Conservation (phyloP, 2,888 invertebrate genomes). For the Aleiodes testaceus region DNA sequence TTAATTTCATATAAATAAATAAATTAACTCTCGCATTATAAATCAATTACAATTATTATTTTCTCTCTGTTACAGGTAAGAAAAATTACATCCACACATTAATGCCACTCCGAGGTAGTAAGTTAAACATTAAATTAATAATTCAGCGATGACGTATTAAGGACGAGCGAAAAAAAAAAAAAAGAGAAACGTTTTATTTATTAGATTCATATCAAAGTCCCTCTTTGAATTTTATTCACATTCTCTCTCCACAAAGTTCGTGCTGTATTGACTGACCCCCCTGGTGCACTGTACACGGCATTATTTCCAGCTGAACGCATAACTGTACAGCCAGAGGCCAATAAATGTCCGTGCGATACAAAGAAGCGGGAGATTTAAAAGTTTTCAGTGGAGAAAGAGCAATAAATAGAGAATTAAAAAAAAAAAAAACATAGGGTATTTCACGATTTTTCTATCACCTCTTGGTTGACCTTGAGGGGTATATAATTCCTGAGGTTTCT, state of each 20-base stretch:
- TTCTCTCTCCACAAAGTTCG: constrained; percentile 16
- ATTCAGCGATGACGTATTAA: constrained; percentile 1
- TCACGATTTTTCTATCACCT: not conserved
- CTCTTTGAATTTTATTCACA: constrained; percentile 15
- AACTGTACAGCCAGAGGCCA: constrained; percentile 40
- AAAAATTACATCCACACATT: not conserved
- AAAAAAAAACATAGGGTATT: not conserved
- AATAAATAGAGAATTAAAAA: not conserved
- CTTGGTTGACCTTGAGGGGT: not conserved
- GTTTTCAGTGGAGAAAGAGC: not conserved
- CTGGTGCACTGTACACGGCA: constrained; percentile 10
- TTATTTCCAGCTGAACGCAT: constrained; percentile 40
- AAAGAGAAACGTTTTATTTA: not conserved
- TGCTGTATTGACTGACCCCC: constrained; percentile 41
- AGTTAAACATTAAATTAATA: constrained; percentile 13
- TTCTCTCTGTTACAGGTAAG: constrained; percentile 52
- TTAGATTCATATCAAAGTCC: constrained; percentile 5
- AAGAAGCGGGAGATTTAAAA: constrained; percentile 35
- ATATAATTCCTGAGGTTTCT: not conserved
- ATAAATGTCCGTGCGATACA: constrained; percentile 38
- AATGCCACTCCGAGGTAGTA: not conserved
- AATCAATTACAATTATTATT: constrained; percentile 6
- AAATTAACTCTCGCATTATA: not conserved
- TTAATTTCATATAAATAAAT: not conserved
- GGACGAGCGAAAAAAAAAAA: not conserved